phyloP scores from a whole-genome alignment of 2,113 vertebrate species.

The Mustelus asterias region DNA sequence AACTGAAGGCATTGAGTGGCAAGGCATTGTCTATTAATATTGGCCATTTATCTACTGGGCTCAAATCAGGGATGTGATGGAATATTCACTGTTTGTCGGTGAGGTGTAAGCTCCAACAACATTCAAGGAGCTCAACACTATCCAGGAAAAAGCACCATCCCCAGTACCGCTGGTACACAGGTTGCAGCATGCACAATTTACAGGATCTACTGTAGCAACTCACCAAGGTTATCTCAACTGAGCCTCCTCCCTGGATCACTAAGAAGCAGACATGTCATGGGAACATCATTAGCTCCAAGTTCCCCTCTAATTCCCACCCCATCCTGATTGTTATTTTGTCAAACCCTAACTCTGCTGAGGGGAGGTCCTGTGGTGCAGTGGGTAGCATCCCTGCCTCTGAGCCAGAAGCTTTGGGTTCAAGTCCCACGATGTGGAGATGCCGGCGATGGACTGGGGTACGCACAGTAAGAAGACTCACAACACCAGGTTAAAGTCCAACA shows the following conservation, averaged over 20 bases:
- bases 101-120: background rate
- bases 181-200: background rate
- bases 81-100: background rate
- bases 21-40: background rate
- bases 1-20: background rate
- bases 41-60: background rate
- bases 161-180: background rate
- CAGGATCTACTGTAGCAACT: background rate
- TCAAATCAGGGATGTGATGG: background rate
- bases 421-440: no score
- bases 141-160: background rate
- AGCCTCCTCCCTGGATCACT: background rate
- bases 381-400: no score
- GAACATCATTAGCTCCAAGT: background rate
- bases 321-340: background rate
- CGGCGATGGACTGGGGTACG: no score
- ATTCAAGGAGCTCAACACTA: background rate
- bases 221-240: background rate
- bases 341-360: background rate
- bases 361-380: no score
- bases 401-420: no score
- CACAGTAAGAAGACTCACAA: no score
- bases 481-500: no score
- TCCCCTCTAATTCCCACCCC: background rate
- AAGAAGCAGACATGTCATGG: background rate